phyloP scores from a whole-genome alignment of 1,140 invertebrate species.

The Zaprionus vittiger region DNA sequence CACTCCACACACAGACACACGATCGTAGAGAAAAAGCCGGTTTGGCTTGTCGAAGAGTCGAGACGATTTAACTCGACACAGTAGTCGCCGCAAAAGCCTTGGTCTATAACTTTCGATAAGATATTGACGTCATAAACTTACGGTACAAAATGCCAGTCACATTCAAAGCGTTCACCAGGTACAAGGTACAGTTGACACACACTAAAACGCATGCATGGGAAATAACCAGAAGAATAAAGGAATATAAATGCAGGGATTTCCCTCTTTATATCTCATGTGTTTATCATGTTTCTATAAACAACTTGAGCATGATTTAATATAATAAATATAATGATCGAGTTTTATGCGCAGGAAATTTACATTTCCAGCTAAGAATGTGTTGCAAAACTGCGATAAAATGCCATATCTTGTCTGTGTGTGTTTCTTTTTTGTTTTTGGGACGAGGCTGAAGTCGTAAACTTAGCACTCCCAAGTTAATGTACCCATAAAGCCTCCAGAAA shows the following conservation, averaged over 20 bases:
- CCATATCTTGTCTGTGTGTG: background rate
- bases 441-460: conserved; percentile 54
- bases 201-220: background rate
- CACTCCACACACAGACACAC: conserved; percentile 11
- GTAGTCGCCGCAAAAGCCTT: background rate
- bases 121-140: conserved; percentile 57
- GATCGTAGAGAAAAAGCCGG: conserved; percentile 51
- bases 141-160: conserved; percentile 1
- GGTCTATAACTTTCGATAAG: conserved; percentile 13
- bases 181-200: background rate
- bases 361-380: background rate
- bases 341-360: too few relatives aligned
- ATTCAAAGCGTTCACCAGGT: background rate
- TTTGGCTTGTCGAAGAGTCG: conserved; percentile 52
- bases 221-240: background rate
- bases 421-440: conserved; percentile 14
- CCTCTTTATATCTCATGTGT: background rate
- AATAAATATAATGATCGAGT: background rate
- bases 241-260: background rate
- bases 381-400: conserved; percentile 10
- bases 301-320: background rate
- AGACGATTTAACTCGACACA: background rate
- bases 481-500: conserved; percentile 53
- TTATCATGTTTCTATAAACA: background rate
- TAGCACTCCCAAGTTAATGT: conserved; percentile 54